phyloP scores from a whole-genome alignment of 2,888 invertebrate species.

The Drosophila yooni region DNA sequence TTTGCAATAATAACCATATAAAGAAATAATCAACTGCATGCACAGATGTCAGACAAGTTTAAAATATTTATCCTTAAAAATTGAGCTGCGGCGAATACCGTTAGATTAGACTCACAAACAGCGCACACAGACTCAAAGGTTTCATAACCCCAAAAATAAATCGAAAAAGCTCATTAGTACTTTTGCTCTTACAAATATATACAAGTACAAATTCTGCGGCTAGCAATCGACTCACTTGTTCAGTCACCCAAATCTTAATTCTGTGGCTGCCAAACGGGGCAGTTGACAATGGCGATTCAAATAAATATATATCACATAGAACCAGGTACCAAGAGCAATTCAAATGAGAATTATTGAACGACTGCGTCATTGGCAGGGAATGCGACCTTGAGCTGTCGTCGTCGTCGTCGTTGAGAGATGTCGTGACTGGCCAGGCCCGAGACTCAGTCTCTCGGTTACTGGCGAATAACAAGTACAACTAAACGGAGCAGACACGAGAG shows the following conservation, averaged over 20 bases:
- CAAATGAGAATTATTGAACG: conserved; percentile 66
- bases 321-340: conserved; percentile 41
- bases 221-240: not conserved
- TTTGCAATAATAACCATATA: not conserved
- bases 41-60: not conserved
- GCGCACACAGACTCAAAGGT: conserved; percentile 1
- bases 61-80: not conserved
- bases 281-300: conserved; percentile 25
- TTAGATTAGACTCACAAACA: not conserved
- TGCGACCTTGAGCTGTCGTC: conserved; percentile 78
- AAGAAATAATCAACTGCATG: not conserved
- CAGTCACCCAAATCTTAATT: not conserved
- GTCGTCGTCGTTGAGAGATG: conserved; percentile 57
- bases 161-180: not conserved
- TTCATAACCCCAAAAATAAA: not conserved
- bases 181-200: not conserved
- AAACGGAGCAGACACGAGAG: conserved; percentile 9
- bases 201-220: not conserved
- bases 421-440: conserved; percentile 63
- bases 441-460: conserved; percentile 12
- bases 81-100: not conserved
- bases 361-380: conserved; percentile 74
- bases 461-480: conserved; percentile 46
- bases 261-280: not conserved
- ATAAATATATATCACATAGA: conserved; percentile 25